phyloP scores from a whole-genome alignment of 2,888 invertebrate genomes.

The Mythimna impura region DNA sequence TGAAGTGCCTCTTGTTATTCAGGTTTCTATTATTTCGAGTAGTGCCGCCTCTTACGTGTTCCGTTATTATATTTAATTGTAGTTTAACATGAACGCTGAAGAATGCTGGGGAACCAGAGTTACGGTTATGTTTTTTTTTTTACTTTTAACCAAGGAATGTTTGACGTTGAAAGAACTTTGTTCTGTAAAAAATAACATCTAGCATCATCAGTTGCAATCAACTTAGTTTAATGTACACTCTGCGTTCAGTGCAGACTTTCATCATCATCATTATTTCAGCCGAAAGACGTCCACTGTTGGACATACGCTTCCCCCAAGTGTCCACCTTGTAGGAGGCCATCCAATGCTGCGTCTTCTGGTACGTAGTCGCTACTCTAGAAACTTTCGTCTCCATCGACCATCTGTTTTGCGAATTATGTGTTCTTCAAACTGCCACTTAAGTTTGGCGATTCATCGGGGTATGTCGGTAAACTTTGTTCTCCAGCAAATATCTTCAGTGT shows the following conservation, averaged over 20 bases:
- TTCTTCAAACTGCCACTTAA: no score
- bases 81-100: constrained; percentile 15
- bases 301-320: no score
- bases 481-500: no score
- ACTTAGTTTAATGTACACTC: neutral
- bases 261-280: no score
- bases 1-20: constrained; percentile 39
- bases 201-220: neutral
- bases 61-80: constrained; percentile 32
- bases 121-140: neutral
- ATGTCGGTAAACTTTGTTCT: no score
- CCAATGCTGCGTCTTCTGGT: no score
- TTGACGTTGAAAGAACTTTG: neutral
- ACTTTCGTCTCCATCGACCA: no score
- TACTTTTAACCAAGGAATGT: neutral
- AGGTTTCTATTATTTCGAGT: constrained; percentile 35
- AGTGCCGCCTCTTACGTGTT: constrained; percentile 10
- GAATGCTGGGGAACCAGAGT: neutral
- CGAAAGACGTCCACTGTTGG: no score
- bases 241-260: neutral
- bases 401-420: no score
- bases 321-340: no score
- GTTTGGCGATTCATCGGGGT: no score
- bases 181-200: neutral
- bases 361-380: no score